Evolutionary conservation across 2,797 vertebrate species (phyloP).

Genomic region (Myotis myotis): DNA sequence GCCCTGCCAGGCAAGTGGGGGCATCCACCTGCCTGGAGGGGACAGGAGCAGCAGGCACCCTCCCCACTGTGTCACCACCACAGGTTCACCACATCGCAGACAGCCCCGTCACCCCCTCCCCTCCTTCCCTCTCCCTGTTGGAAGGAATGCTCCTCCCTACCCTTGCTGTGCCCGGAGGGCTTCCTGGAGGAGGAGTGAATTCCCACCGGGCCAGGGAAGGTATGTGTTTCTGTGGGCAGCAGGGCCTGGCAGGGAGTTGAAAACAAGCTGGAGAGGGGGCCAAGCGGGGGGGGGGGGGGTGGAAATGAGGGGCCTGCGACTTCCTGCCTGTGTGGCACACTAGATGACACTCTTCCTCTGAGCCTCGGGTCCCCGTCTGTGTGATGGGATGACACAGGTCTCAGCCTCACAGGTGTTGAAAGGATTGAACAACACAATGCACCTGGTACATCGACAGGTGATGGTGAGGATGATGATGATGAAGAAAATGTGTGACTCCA

Average conservation of each 20-base stretch:
- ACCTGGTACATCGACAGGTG: background rate
- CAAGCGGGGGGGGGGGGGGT: fast-evolving
- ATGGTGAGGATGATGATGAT: background rate
- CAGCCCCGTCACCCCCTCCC: background rate
- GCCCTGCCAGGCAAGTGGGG: background rate
- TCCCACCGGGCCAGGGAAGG: too few species aligned
- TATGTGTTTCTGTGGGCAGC: too few species aligned
- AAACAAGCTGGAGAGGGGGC: background rate
- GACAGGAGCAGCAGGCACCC: background rate
- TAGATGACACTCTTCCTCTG: background rate
- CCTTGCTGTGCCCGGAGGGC: background rate
- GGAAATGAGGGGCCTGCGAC: too few species aligned
- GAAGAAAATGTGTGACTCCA: background rate
- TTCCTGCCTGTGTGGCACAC: background rate
- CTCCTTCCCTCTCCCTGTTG: background rate
- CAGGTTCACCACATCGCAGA: background rate
- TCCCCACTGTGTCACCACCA: background rate
- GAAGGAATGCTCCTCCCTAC: background rate
- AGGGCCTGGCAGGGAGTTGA: background rate
- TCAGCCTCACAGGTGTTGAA: background rate
- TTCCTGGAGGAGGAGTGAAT: background rate
- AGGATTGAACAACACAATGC: background rate
- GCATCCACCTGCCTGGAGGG: too few species aligned
- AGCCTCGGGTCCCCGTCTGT: background rate
- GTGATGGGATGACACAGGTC: background rate